phyloP scores from a whole-genome alignment of 2,888 invertebrate species.

The Chymomyza caudatula region DNA sequence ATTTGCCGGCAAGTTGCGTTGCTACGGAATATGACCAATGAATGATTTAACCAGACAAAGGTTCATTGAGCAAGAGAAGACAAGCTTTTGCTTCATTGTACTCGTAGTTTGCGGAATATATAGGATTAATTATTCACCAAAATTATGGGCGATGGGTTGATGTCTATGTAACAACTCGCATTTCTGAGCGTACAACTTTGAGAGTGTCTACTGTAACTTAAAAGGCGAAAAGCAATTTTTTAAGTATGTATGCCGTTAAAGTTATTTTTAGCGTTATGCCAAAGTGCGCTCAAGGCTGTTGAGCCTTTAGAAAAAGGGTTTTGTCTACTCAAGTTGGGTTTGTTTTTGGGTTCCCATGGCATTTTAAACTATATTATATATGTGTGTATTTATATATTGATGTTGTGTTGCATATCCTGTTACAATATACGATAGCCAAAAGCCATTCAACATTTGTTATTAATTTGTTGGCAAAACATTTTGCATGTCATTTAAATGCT shows the following conservation, averaged over 20 bases:
- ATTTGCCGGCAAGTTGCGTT: no score
- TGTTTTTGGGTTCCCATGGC: background rate
- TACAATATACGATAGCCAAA: background rate
- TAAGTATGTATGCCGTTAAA: background rate
- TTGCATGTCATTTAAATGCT: constrained; percentile 47
- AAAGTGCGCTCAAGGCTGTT: background rate
- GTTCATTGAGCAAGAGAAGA: no score
- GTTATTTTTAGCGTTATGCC: background rate
- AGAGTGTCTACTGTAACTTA: background rate
- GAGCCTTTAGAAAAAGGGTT: background rate
- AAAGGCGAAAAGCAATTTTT: background rate
- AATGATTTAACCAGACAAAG: no score
- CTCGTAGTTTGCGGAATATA: no score
- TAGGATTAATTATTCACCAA: background rate
- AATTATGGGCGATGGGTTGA: background rate
- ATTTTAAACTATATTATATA: background rate
- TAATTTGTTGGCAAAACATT: constrained; percentile 35
- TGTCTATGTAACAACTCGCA: background rate
- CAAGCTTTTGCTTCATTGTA: no score
- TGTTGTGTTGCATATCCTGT: background rate
- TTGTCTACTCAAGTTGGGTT: background rate
- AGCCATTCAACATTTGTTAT: constrained; percentile 11
- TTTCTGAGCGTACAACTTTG: background rate
- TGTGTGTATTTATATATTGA: background rate
- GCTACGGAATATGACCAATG: no score